phyloP scores from a whole-genome alignment of 2,797 vertebrate genomes.

The Gambelia wislizenii region DNA sequence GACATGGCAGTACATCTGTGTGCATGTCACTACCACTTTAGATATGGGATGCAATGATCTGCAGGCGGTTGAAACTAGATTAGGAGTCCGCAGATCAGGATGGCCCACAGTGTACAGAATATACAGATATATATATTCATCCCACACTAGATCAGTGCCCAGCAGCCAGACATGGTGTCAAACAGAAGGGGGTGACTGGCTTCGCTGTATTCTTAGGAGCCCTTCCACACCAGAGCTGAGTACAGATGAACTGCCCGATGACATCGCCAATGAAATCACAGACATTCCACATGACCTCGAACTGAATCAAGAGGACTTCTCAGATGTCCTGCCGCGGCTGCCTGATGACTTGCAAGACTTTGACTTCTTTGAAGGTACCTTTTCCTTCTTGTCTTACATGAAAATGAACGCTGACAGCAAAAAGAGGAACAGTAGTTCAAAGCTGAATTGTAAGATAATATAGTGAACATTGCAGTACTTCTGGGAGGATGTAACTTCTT shows the following conservation, averaged over 20 bases:
- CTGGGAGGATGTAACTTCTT: background rate
- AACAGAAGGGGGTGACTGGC: constrained; percentile 9
- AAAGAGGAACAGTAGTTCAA: constrained; percentile 25
- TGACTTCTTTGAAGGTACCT: constrained; percentile 97
- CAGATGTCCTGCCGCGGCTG: constrained; percentile 94
- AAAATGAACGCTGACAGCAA: constrained; percentile 29
- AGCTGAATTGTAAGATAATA: background rate
- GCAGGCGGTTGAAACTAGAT: too few relatives aligned
- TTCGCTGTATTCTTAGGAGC: constrained; percentile 80
- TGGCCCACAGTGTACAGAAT: too few relatives aligned
- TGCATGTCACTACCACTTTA: too few relatives aligned
- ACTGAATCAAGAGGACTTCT: constrained; percentile 98
- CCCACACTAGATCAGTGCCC: accelerated
- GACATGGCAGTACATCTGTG: too few relatives aligned
- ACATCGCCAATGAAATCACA: constrained; percentile 98
- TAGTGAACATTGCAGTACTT: background rate
- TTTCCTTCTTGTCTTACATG: constrained; percentile 54
- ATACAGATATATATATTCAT: background rate
- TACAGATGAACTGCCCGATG: constrained; percentile 96
- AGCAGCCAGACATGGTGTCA: background rate
- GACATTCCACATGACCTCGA: constrained; percentile 99
- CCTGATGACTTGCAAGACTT: constrained; percentile 98
- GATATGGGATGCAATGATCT: too few relatives aligned
- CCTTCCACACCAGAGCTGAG: constrained; percentile 97
- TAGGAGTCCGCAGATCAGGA: too few relatives aligned